Conservation (phyloP, 2,113 vertebrate species). For the Tiliqua scincoides region DNA sequence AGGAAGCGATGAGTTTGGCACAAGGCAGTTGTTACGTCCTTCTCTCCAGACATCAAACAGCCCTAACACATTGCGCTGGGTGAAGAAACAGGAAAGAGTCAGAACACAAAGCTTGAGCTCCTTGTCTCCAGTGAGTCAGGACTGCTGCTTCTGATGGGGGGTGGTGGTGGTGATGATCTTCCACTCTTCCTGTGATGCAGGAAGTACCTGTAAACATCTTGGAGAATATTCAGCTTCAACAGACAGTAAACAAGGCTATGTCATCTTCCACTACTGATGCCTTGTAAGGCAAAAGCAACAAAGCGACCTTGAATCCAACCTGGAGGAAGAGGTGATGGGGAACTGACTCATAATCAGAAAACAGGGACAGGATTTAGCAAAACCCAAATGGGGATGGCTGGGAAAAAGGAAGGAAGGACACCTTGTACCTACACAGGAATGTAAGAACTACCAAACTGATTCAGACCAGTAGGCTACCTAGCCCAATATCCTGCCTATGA, state of each 20-base stretch:
- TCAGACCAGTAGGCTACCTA: neutral
- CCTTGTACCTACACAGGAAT: neutral
- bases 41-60: conserved; percentile 77
- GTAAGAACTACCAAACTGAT: neutral
- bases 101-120: conserved; percentile 72
- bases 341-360: conserved; percentile 69
- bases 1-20: conserved; percentile 72
- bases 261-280: conserved; percentile 57
- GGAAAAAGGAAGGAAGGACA: conserved; percentile 57
- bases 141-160: conserved; percentile 63
- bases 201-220: conserved; percentile 76
- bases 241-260: conserved; percentile 70
- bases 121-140: conserved; percentile 71
- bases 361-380: conserved; percentile 30
- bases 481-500: neutral
- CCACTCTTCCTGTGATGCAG: conserved; percentile 77
- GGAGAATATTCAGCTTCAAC: conserved; percentile 62
- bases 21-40: conserved; percentile 68
- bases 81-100: conserved; percentile 79
- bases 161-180: conserved; percentile 68
- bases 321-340: conserved; percentile 48
- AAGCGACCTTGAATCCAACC: conserved; percentile 53
- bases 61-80: conserved; percentile 68
- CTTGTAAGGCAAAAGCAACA: conserved; percentile 61
- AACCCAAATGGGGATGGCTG: conserved; percentile 49